Evolutionary conservation across 2,113 vertebrate genomes (phyloP).

Genomic region (Spermophilus dauricus): DNA sequence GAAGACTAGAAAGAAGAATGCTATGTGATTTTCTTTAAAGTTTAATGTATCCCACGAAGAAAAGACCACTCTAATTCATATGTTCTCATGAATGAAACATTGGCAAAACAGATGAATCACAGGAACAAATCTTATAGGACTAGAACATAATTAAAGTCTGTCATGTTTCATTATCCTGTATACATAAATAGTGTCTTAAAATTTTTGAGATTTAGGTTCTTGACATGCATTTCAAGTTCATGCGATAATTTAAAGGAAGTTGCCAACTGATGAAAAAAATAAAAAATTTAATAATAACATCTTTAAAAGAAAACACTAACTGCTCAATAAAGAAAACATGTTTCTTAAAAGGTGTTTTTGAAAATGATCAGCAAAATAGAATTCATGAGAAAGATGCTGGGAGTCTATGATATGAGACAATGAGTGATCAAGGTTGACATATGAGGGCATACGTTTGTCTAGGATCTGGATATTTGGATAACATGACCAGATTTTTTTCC

Average conservation of each 20-base stretch:
- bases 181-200: background rate
- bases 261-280: background rate
- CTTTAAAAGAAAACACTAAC: background rate
- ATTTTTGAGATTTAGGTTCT: conserved; percentile 42
- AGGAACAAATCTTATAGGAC: background rate
- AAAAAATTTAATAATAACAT: background rate
- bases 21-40: background rate
- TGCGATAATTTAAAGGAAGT: background rate
- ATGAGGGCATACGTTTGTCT: background rate
- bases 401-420: background rate
- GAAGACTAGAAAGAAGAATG: background rate
- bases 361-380: conserved; percentile 34
- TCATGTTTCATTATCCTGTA: background rate
- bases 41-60: conserved; percentile 2
- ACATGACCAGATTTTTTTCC: background rate
- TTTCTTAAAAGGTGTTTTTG: background rate
- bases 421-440: background rate
- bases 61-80: background rate
- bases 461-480: background rate
- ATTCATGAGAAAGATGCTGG: background rate
- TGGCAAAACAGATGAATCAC: background rate
- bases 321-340: background rate
- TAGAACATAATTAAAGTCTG: background rate
- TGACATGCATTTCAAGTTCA: background rate
- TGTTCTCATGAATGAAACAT: background rate